A percentile compares a stretch with the other conserved stretches of the same genome.
These are phyloP conservation scores for Pimephales promelas DNA, from an alignment of 2,113 vertebrate genomes.

Conservation along the genomic window DNA sequence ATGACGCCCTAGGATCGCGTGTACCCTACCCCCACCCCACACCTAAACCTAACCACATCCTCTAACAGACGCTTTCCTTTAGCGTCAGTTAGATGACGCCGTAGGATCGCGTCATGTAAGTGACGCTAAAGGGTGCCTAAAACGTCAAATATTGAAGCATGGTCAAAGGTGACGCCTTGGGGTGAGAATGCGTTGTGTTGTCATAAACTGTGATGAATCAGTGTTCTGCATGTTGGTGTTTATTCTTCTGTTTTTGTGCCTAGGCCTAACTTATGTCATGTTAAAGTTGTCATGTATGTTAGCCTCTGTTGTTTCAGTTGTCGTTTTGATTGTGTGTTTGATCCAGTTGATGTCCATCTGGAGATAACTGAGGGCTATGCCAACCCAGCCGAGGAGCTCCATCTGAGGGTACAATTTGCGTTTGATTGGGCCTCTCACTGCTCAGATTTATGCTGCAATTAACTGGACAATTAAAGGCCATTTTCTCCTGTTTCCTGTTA, in stretches of 20 bases:
- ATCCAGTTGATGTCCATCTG: conserved; percentile 55
- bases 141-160: too few relatives aligned
- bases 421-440: conserved; percentile 50
- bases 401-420: conserved; percentile 43
- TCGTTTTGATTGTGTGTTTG: conserved; percentile 45
- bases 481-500: conserved; percentile 59
- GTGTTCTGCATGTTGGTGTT: background rate
- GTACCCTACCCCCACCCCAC: too few relatives aligned
- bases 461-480: conserved; percentile 66
- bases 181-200: too few relatives aligned
- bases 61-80: too few relatives aligned
- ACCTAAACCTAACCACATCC: too few relatives aligned
- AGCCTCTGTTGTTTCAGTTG: conserved; percentile 26
- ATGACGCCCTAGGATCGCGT: too few relatives aligned
- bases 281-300: background rate
- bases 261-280: background rate
- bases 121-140: too few relatives aligned
- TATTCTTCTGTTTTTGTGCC: background rate
- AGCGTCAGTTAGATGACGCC: too few relatives aligned
- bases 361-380: conserved; percentile 29
- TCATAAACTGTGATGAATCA: background rate
- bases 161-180: too few relatives aligned
- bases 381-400: conserved; percentile 42
- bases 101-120: too few relatives aligned
- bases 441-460: conserved; percentile 65